Evolutionary conservation across 1,140 invertebrate genomes (phyloP).

Genomic region (Pemphigus obesinymphae): DNA sequence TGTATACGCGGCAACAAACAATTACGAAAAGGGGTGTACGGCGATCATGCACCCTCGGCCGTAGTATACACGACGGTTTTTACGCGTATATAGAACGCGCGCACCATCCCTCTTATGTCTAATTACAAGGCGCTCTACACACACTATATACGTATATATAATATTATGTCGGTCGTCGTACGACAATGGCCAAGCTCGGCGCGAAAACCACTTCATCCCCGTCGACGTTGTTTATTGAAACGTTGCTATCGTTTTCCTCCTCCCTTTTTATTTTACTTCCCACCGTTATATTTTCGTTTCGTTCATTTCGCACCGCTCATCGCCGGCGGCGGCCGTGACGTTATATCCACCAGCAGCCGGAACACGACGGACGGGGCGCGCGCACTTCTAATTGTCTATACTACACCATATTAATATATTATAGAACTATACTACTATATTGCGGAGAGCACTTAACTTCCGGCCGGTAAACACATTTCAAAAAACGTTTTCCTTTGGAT

Average conservation of each 20-base stretch:
- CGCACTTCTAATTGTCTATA: too few relatives aligned
- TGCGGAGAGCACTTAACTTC: background rate
- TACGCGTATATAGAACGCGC: background rate
- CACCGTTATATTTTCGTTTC: background rate
- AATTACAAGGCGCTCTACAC: background rate
- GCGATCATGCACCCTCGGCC: background rate
- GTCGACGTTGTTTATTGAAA: background rate
- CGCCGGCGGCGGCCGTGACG: background rate
- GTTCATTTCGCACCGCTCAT: background rate
- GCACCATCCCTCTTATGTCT: background rate
- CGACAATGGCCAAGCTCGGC: background rate
- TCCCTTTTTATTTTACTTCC: background rate
- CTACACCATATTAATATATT: too few relatives aligned
- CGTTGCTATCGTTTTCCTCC: background rate
- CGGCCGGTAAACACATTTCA: slow-evolving; percentile 18
- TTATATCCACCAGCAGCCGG: too few relatives aligned
- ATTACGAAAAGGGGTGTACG: background rate
- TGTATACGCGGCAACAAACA: background rate
- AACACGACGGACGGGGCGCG: background rate
- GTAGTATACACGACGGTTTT: background rate
- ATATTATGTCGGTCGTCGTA: background rate
- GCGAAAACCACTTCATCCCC: background rate
- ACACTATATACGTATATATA: background rate
- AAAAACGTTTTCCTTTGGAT: slow-evolving; percentile 8
- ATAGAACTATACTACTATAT: too few relatives aligned